These are phyloP conservation scores for Chelonoidis abingdonii DNA, from an alignment of 2,113 vertebrate species.

Conservation along the genomic window DNA sequence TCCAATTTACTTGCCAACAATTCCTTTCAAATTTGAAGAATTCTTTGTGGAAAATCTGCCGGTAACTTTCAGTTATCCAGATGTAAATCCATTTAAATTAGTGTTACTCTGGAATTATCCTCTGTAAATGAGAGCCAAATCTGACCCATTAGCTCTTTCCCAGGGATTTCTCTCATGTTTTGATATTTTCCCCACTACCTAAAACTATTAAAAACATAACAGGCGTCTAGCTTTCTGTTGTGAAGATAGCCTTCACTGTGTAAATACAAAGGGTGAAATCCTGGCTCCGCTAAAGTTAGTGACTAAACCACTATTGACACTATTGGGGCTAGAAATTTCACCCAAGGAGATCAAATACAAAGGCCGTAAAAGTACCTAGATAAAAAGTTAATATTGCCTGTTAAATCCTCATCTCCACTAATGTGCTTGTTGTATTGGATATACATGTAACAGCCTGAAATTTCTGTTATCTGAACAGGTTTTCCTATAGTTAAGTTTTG, in stretches of 20 bases:
- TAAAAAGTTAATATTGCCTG: neutral
- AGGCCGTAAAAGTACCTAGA: neutral
- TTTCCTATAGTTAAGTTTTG: conserved; percentile 7
- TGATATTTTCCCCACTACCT: neutral
- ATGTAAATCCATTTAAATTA: neutral
- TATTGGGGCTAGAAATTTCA: neutral
- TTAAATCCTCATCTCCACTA: neutral
- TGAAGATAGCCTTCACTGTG: neutral
- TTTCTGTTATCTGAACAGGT: neutral
- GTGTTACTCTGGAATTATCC: neutral
- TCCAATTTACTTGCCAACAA: neutral
- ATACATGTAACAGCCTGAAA: neutral
- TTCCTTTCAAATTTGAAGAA: neutral
- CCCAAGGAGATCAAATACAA: neutral
- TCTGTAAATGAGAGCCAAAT: neutral
- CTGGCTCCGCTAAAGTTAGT: neutral
- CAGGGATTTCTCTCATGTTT: neutral
- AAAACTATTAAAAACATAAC: neutral
- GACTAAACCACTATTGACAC: neutral
- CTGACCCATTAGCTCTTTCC: neutral
- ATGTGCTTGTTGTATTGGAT: neutral
- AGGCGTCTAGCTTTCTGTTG: neutral
- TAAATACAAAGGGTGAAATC: neutral
- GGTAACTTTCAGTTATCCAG: neutral
- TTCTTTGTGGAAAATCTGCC: neutral